These are phyloP conservation scores for Uria lomvia DNA, from an alignment of 2,113 vertebrate genomes.

Conservation along the genomic window DNA sequence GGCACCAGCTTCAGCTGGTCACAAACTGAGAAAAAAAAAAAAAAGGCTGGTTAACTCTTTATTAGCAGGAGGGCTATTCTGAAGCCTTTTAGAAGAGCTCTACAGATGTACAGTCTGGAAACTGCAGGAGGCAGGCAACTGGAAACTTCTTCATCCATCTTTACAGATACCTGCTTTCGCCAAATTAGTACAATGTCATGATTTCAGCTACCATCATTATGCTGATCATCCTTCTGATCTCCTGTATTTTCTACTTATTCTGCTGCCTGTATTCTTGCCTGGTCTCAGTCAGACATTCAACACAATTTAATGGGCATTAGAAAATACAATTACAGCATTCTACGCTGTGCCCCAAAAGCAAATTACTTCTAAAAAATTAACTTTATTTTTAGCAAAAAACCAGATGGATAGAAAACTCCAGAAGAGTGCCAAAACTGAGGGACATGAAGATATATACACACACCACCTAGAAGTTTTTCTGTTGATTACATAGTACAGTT, in stretches of 20 bases:
- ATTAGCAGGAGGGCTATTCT: background rate
- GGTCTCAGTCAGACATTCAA: background rate
- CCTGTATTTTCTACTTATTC: background rate
- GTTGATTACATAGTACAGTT: background rate
- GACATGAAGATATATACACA: background rate
- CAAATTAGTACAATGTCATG: background rate
- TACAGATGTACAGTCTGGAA: background rate
- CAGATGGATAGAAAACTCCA: background rate
- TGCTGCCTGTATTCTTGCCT: background rate
- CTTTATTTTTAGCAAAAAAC: background rate
- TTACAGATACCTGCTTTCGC: background rate
- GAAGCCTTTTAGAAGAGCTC: background rate
- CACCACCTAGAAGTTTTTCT: background rate
- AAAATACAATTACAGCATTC: background rate
- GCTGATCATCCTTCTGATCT: background rate
- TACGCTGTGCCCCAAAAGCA: background rate
- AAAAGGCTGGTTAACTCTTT: background rate
- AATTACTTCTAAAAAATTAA: background rate
- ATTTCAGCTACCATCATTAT: background rate
- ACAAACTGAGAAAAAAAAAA: background rate
- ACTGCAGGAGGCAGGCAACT: background rate
- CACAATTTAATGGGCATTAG: background rate
- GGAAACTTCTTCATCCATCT: background rate
- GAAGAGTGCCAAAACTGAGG: background rate
- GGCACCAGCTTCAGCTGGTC: accelerated